Evolutionary conservation across 2,113 vertebrate genomes (phyloP).

Genomic region (Ciconia stormi): DNA sequence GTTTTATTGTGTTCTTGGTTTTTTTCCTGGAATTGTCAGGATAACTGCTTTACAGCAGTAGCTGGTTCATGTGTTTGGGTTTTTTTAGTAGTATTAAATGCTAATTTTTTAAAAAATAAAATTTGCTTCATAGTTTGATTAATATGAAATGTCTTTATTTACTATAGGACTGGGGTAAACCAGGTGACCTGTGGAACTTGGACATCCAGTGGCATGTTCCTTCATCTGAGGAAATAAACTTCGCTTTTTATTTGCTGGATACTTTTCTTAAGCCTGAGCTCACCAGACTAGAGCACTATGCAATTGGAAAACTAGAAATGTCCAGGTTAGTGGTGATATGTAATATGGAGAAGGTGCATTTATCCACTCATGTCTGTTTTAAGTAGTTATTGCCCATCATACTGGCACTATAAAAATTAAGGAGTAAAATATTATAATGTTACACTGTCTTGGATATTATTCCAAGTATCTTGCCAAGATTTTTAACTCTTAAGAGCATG

Average conservation of each 20-base stretch:
- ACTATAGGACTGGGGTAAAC: slow-evolving; percentile 93
- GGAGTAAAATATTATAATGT: neutral
- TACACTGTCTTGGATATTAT: neutral
- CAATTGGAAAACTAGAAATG: slow-evolving; percentile 88
- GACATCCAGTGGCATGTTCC: slow-evolving; percentile 96
- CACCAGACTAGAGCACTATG: slow-evolving; percentile 82
- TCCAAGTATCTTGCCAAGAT: neutral
- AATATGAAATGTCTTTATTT: neutral
- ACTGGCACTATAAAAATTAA: neutral
- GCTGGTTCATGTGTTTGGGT: neutral
- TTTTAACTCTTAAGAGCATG: neutral
- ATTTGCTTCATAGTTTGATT: neutral
- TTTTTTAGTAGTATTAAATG: neutral
- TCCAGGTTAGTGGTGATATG: slow-evolving; percentile 77
- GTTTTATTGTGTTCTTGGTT: neutral
- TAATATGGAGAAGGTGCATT: neutral
- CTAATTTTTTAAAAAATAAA: neutral
- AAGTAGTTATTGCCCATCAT: neutral
- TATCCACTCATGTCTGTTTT: neutral
- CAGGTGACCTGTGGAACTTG: slow-evolving; percentile 93
- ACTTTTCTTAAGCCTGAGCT: slow-evolving; percentile 94
- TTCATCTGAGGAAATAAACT: slow-evolving; percentile 85
- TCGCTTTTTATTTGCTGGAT: slow-evolving; percentile 90
- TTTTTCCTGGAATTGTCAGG: neutral
- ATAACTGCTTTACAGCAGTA: neutral